A percentile compares a stretch with the other conserved stretches of the same genome.
phyloP scores from a whole-genome alignment of 2,797 vertebrate species.

The Sebastes cheni region DNA sequence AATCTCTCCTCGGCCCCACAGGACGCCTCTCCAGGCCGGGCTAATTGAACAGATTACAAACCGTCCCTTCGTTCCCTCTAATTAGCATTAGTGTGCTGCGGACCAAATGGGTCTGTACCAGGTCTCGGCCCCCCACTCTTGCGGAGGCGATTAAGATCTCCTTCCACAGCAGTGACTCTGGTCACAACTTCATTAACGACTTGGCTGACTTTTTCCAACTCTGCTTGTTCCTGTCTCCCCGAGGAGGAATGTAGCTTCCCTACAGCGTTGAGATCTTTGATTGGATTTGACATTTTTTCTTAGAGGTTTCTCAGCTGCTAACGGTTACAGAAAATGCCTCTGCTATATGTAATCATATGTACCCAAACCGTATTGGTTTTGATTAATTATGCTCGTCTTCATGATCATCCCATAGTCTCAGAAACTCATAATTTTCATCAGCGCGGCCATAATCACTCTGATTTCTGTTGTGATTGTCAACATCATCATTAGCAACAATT shows the following conservation, averaged over 20 bases:
- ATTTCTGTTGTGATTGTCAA: constrained; percentile 44
- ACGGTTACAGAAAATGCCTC: neutral
- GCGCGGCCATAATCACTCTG: constrained; percentile 34
- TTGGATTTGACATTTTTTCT: constrained; percentile 4
- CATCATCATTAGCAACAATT: constrained; percentile 40
- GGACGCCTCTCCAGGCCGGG: constrained; percentile 53
- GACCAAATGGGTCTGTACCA: constrained; percentile 65
- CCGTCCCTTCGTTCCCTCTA: constrained; percentile 59
- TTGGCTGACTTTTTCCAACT: constrained; percentile 63
- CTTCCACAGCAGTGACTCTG: constrained; percentile 53
- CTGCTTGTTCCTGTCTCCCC: constrained; percentile 23
- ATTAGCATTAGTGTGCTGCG: constrained; percentile 62
- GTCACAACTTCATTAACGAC: constrained; percentile 75
- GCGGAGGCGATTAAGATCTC: constrained; percentile 64
- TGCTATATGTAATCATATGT: neutral
- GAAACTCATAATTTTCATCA: constrained; percentile 59
- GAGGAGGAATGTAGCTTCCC: constrained; percentile 33
- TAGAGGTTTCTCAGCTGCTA: neutral
- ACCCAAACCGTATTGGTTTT: constrained; percentile 14
- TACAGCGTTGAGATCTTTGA: constrained; percentile 18
- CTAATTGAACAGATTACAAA: constrained; percentile 77
- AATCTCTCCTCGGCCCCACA: constrained; percentile 54
- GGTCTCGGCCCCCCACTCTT: constrained; percentile 53
- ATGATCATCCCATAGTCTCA: constrained; percentile 11
- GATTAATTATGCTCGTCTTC: constrained; percentile 25